These are phyloP conservation scores for Phrynocephalus vlangalii DNA, from an alignment of 2,797 vertebrate species.

Conservation along the genomic window DNA sequence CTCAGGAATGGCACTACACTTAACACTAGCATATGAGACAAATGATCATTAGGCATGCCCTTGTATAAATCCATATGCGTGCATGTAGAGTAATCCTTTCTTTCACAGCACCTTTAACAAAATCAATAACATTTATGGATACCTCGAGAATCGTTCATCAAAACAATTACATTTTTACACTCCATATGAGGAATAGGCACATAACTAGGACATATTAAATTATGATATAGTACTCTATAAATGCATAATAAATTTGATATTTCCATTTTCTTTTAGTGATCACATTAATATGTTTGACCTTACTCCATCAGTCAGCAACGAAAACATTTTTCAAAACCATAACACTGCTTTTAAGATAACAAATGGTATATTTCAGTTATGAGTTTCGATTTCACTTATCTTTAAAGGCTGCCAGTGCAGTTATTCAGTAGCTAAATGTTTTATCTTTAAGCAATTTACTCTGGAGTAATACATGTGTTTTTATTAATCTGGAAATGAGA, in stretches of 20 bases:
- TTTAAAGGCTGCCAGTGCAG: background rate
- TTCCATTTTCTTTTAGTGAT: conserved; percentile 67
- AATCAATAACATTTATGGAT: conserved; percentile 67
- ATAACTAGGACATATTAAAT: conserved; percentile 55
- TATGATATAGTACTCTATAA: conserved; percentile 61
- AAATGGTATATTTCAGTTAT: conserved; percentile 32
- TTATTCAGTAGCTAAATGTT: background rate
- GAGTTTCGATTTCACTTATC: conserved; percentile 11
- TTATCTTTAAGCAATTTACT: conserved; percentile 7
- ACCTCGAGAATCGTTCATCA: conserved; percentile 66
- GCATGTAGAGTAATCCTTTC: conserved; percentile 57
- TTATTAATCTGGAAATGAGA: background rate
- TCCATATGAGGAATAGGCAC: conserved; percentile 59
- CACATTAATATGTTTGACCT: conserved; percentile 63
- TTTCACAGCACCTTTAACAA: conserved; percentile 52
- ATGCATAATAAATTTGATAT: conserved; percentile 59
- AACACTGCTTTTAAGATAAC: conserved; percentile 51
- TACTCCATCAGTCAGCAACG: conserved; percentile 27
- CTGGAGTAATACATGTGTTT: background rate
- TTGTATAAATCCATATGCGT: conserved; percentile 58
- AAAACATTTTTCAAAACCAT: conserved; percentile 44
- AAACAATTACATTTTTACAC: conserved; percentile 65
- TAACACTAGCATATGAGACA: conserved; percentile 51
- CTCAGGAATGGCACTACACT: conserved; percentile 4
- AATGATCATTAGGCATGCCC: conserved; percentile 32